Evolutionary conservation across 2,797 vertebrate genomes (phyloP), one percentile per base, ranked within the genome.

Genomic region (Periophthalmus magnuspinnatus): DNA sequence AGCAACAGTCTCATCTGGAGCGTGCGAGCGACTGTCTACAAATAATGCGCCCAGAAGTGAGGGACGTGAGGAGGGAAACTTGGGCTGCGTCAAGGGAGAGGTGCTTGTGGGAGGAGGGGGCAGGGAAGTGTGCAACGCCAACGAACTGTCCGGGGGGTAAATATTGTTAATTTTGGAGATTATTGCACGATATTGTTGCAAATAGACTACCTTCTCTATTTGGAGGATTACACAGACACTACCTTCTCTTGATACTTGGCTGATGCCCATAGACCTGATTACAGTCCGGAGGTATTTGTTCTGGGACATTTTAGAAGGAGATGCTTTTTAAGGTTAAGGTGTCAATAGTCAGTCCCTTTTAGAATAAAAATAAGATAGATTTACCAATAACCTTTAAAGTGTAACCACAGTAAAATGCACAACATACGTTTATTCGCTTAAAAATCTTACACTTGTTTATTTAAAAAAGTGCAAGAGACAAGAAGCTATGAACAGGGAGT

Each of bases 401-500:
- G n/a, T 1, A 22, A 41, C 10, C 7, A 19, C 58, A 34, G n/a
- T 45, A 62, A 62, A 62, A 14, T 62, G 36, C 16, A 41, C 36
- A 60, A n/a, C 0, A 10, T 28, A 28, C 28, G 55, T 86, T 81
- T 81, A 78, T 80, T 81, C 67, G 63, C 22, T 62, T 73, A 36
- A 63, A 81, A 75, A 66, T 63, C 34, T 68, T 52, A 72, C 67
- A 73, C 36, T 63, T 62, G 0, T 84, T 80, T 78, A 79, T 82
- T 71, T 78, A 68, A 67, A 72, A 28, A 64, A 61, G 24, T 61
- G 52, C 54, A 77, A 80, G 48, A 60, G 58, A 50, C 57, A 69
- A 6, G 24, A 38, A 48, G 16, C 77, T 21, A 24, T n/a, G 33
- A 32, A 58, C 36, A 73, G 63, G 60, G 69, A 52, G 14, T 9